These are phyloP conservation scores for Goniozus legneri DNA, from an alignment of 1,140 invertebrate genomes.

Conservation along the genomic window DNA sequence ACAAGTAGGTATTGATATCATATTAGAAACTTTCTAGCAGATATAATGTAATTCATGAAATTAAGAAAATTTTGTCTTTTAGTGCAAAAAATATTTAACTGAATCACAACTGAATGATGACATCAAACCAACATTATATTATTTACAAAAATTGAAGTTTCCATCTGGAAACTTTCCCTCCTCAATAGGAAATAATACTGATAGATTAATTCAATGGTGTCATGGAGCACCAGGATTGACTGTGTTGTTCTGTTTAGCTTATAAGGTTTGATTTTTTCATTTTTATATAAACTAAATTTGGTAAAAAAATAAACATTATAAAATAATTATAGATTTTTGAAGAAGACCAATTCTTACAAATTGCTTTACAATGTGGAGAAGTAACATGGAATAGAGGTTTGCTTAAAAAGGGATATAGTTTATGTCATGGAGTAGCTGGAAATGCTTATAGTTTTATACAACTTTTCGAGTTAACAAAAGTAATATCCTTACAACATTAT, in stretches of 20 bases:
- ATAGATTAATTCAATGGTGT: conserved; percentile 91
- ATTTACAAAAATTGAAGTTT: conserved; percentile 59
- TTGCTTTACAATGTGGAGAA: conserved; percentile 70
- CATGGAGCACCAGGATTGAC: conserved; percentile 90
- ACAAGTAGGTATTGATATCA: conserved; percentile 57
- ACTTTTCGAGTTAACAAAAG: conserved; percentile 76
- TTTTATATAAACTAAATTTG: too few species aligned
- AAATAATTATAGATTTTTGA: conserved; percentile 60
- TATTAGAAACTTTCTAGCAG: conserved; percentile 2
- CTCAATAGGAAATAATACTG: conserved; percentile 66
- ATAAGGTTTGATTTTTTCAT: too few species aligned
- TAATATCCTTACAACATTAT: conserved; percentile 32
- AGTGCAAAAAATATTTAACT: conserved; percentile 58
- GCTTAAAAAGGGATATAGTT: conserved; percentile 84
- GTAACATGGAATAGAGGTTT: conserved; percentile 82
- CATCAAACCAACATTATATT: conserved; percentile 65
- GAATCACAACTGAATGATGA: conserved; percentile 57
- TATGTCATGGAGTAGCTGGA: conserved; percentile 90
- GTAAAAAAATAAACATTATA: too few species aligned
- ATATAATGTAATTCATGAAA: conserved; percentile 1
- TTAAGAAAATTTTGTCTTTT: conserved; percentile 18
- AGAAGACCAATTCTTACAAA: conserved; percentile 71
- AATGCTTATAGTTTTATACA: conserved; percentile 87
- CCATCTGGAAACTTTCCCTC: conserved; percentile 86
- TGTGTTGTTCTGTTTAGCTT: conserved; percentile 70